Evolutionary conservation across 2,797 vertebrate genomes (phyloP).

Genomic region (Hybognathus amarus): DNA sequence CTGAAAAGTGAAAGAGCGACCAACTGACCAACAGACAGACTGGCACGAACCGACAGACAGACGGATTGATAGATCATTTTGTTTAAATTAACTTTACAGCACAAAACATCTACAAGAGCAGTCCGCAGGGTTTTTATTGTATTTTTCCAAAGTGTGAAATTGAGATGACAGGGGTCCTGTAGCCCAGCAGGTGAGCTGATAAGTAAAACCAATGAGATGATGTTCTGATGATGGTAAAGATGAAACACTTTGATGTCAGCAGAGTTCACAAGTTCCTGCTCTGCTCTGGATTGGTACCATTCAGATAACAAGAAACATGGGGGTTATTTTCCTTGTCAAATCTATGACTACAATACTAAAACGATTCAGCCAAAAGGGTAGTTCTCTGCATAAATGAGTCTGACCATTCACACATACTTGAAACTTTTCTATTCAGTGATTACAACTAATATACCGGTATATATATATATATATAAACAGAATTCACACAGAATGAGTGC

Average conservation of each 20-base stretch:
- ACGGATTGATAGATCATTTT: background rate
- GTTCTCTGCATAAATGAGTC: slow-evolving; percentile 13
- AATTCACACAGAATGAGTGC: background rate
- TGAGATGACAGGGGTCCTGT: slow-evolving; percentile 2
- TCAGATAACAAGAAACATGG: slow-evolving; percentile 53
- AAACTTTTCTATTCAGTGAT: background rate
- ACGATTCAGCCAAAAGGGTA: slow-evolving; percentile 27
- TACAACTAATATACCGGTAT: background rate
- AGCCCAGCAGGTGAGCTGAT: slow-evolving; percentile 54
- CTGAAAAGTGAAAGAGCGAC: background rate
- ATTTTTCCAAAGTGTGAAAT: background rate
- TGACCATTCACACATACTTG: slow-evolving; percentile 15
- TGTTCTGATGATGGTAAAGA: slow-evolving; percentile 56
- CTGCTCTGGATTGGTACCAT: slow-evolving; percentile 57
- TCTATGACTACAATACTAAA: slow-evolving; percentile 23
- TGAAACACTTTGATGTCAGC: slow-evolving; percentile 64
- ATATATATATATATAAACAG: background rate
- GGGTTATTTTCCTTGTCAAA: slow-evolving; percentile 38
- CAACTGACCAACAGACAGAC: fast-evolving
- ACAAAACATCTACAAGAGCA: background rate
- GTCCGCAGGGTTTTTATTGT: background rate
- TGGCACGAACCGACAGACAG: too few relatives aligned
- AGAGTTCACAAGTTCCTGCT: slow-evolving; percentile 62
- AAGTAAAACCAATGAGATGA: slow-evolving; percentile 56
- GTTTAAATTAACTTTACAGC: background rate